Evolutionary conservation across 2,113 vertebrate species (phyloP).

Genomic region (Notiomystis cincta): DNA sequence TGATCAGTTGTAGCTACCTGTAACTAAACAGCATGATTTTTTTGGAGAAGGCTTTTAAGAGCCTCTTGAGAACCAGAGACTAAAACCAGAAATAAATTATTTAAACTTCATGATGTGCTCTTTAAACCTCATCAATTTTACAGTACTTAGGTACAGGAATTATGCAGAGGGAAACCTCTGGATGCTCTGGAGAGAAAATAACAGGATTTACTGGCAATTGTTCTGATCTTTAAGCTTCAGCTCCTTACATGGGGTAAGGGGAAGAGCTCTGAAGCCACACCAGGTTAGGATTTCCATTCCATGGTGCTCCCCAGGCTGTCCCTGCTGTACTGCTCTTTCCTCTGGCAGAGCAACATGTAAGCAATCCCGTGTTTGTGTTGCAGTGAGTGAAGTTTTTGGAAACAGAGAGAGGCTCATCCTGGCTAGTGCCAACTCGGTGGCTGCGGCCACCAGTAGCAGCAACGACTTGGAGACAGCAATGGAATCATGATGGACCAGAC

Average conservation of each 20-base stretch:
- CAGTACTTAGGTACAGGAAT: background rate
- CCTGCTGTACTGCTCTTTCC: background rate
- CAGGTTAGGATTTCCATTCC: background rate
- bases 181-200: background rate
- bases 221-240: background rate
- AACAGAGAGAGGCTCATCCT: conserved; percentile 80
- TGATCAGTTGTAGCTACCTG: background rate
- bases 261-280: background rate
- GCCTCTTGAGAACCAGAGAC: background rate
- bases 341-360: background rate
- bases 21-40: background rate
- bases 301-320: background rate
- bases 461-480: conserved; percentile 62
- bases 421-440: conserved; percentile 40
- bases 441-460: conserved; percentile 32
- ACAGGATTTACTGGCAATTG: background rate
- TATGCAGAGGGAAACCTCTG: background rate
- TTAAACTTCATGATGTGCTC: background rate
- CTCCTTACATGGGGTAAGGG: background rate
- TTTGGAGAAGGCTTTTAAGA: background rate
- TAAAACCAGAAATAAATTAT: background rate
- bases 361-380: conserved; percentile 8
- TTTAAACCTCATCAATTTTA: background rate
- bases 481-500: conserved; percentile 56
- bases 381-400: conserved; percentile 88